These are phyloP conservation scores for Seriola quinqueradiata DNA, from an alignment of 2,113 vertebrate species.

Conservation along the genomic window DNA sequence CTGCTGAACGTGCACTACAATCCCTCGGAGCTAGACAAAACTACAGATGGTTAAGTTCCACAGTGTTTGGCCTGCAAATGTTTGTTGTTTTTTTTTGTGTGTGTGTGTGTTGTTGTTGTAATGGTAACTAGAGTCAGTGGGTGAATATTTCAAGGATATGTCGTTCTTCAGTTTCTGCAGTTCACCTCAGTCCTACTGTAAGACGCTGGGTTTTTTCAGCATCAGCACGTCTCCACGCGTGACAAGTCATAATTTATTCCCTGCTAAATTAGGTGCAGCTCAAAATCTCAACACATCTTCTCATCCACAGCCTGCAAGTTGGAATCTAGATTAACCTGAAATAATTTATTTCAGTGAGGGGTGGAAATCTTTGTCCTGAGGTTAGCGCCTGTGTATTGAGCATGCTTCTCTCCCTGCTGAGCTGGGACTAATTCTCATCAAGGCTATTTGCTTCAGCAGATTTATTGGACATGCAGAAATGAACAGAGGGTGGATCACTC, in stretches of 20 bases:
- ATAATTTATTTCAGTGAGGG: neutral
- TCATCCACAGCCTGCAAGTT: slow-evolving; percentile 10
- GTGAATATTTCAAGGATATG: no score
- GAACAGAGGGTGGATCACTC: neutral
- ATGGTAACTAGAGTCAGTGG: neutral
- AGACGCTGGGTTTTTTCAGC: slow-evolving; percentile 22
- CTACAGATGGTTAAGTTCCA: neutral
- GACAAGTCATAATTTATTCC: slow-evolving; percentile 59
- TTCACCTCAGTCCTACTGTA: neutral
- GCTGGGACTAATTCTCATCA: neutral
- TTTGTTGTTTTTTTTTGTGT: neutral
- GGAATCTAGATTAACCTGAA: slow-evolving; percentile 1
- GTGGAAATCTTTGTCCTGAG: neutral
- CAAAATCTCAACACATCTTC: slow-evolving; percentile 18
- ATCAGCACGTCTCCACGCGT: slow-evolving; percentile 35
- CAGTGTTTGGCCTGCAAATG: neutral
- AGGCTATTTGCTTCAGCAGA: neutral
- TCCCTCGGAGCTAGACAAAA: neutral
- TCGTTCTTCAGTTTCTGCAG: neutral
- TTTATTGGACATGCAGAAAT: neutral
- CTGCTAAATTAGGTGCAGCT: slow-evolving; percentile 42
- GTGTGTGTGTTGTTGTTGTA: neutral
- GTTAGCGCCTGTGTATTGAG: neutral
- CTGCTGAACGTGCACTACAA: neutral
- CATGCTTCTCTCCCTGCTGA: neutral